Evolutionary conservation across 2,797 vertebrate species (phyloP), one percentile per base, ranked within the genome.

Genomic region (Manis crassicaudata): DNA sequence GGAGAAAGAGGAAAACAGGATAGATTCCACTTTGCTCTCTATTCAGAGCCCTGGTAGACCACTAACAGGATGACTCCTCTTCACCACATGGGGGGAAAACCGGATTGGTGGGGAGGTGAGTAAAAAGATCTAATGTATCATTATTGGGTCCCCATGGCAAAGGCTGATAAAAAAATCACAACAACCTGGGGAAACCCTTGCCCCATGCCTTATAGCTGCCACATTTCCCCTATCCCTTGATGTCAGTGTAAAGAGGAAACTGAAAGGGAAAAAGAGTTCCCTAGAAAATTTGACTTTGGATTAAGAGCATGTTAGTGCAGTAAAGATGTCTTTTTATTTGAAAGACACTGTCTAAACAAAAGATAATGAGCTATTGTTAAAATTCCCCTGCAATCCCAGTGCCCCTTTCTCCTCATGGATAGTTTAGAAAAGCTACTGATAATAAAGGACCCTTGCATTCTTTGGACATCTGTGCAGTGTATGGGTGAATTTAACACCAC

Each of bases 351-450:
- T 37, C 84, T 72, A 88, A 97, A 92, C 12, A 88, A 96, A 91
- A 93, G 56, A 68, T 79, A 94, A 91, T 56, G 7, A 80, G 14
- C 46, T 92, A n/a, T 84, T 95, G 70, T 93, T 93, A 63, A 79
- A 95, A 88, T 93, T 86, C 43, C 6, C 35, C 70, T 90, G 40
- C 35, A 67, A 58, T 67, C 2, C 17, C 21, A 84, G 32, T 65
- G 43, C 17, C 35, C 65, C 0, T 87, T 81, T 82, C 50, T 86
- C 65, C 23, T 76, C 16, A 13, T 82, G 35, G 80, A 18, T 43
- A 70, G 27, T 46, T 90, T 67, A 76, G 80, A 88, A 90, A 82
- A 93, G 16, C 40, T 73, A 37, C 11, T 86, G 43, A 83, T 83
- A 84, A 88, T 29, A 88, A 88, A 92, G 35, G 35, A 52, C 63